Percentiles rank a stretch among this genome's conserved stretches.
These are phyloP conservation scores for Lacanobia wlatinum DNA, from an alignment of 2,888 invertebrate species.

Conservation along the genomic window DNA sequence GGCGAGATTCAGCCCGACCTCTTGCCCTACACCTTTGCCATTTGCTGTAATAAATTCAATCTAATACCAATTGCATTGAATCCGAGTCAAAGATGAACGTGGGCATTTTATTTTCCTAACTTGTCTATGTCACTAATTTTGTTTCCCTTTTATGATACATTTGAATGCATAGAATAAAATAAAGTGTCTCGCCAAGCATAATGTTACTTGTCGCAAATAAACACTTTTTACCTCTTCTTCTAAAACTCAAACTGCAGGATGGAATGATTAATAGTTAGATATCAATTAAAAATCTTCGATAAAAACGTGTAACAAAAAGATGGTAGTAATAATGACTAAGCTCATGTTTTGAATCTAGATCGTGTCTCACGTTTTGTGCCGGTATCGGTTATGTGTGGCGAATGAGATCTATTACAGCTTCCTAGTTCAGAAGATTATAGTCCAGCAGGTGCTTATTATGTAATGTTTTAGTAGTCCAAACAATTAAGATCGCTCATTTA, in stretches of 20 bases:
- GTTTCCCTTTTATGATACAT: too few species aligned
- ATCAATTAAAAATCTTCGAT: conserved; percentile 30
- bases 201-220: too few species aligned
- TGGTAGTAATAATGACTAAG: conserved; percentile 34
- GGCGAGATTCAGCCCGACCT: conserved; percentile 4
- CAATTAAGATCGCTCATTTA: background rate
- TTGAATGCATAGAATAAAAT: too few species aligned
- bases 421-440: conserved; percentile 33
- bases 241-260: background rate
- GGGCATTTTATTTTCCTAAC: background rate
- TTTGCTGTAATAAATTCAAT: background rate
- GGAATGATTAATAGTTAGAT: conserved; percentile 7
- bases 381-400: conserved; percentile 52
- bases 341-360: conserved; percentile 50
- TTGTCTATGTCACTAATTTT: too few species aligned
- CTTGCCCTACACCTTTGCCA: background rate
- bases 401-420: conserved; percentile 46
- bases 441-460: conserved; percentile 5
- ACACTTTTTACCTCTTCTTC: too few species aligned
- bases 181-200: too few species aligned
- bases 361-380: conserved; percentile 59
- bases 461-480: background rate
- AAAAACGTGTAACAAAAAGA: conserved; percentile 53
- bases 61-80: background rate
- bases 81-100: background rate